phyloP scores from a whole-genome alignment of 2,113 vertebrate species.

The Phocoena phocoena region DNA sequence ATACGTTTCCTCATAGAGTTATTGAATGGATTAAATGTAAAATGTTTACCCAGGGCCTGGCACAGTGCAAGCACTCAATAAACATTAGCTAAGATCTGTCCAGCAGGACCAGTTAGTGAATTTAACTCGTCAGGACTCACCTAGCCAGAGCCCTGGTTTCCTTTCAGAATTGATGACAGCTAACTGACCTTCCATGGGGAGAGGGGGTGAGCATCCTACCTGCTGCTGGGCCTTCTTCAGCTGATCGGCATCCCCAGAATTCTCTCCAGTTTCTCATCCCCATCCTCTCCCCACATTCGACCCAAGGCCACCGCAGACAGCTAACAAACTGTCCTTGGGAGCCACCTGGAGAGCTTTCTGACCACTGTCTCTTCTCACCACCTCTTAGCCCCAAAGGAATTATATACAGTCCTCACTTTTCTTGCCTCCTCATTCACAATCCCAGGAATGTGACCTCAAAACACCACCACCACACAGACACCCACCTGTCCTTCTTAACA shows the following conservation, averaged over 20 bases:
- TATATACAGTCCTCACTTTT: rapidly evolving
- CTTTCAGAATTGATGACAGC: background rate
- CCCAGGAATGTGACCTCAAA: background rate
- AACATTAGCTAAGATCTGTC: background rate
- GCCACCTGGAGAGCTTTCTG: background rate
- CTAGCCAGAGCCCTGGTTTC: background rate
- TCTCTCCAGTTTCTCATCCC: background rate
- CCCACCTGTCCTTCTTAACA: background rate
- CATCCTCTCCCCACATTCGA: background rate
- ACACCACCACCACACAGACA: background rate
- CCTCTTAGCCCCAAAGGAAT: background rate
- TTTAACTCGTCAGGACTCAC: background rate
- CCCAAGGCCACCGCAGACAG: background rate
- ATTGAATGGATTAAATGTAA: background rate
- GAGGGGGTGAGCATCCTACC: background rate
- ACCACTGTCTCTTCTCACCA: background rate
- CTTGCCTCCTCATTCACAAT: background rate
- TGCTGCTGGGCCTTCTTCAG: background rate
- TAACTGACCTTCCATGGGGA: background rate
- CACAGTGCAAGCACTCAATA: background rate
- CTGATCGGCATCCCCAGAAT: background rate
- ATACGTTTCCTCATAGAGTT: background rate
- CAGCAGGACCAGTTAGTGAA: background rate
- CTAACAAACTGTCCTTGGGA: background rate
- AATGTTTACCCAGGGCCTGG: background rate